Percentiles rank a stretch among this genome's conserved stretches.
phyloP scores from a whole-genome alignment of 2,888 invertebrate genomes.

The Caenorhabditis becei region DNA sequence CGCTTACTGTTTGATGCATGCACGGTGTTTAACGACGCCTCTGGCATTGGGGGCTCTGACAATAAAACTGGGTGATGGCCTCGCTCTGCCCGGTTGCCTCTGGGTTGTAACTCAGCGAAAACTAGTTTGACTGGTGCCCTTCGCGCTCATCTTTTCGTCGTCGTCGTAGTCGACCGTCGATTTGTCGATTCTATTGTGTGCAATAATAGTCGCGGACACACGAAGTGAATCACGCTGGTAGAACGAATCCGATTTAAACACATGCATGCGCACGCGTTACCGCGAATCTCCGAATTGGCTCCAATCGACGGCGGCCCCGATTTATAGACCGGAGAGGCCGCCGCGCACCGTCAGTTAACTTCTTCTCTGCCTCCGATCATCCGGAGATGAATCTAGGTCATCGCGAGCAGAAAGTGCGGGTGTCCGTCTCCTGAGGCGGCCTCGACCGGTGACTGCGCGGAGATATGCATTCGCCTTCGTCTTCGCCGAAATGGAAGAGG shows the following conservation, averaged over 20 bases:
- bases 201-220: slow-evolving; percentile 50
- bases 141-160: slow-evolving; percentile 49
- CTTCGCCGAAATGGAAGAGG: slow-evolving; percentile 23
- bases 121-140: slow-evolving; percentile 56
- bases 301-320: slow-evolving; percentile 35
- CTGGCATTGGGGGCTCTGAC: slow-evolving; percentile 50
- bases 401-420: slow-evolving; percentile 55
- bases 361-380: slow-evolving; percentile 4
- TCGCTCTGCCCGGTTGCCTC: slow-evolving; percentile 24
- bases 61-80: slow-evolving; percentile 44
- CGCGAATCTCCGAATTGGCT: slow-evolving; percentile 40
- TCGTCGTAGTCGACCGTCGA: slow-evolving; percentile 38
- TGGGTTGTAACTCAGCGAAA: slow-evolving; percentile 56
- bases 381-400: slow-evolving; percentile 44
- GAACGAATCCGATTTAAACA: slow-evolving; percentile 55
- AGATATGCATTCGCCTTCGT: slow-evolving; percentile 45
- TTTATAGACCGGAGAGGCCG: slow-evolving; percentile 48
- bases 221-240: slow-evolving; percentile 53
- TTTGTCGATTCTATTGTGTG: slow-evolving; percentile 59
- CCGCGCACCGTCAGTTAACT: slow-evolving; percentile 8
- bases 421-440: slow-evolving; percentile 41
- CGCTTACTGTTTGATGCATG: slow-evolving; percentile 32
- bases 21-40: slow-evolving; percentile 48
- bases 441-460: slow-evolving; percentile 55
- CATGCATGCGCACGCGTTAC: neutral